Evolutionary conservation across 2,113 vertebrate species (phyloP), one percentile per base, ranked within the genome.

Genomic region (Anser brachyrhynchus): DNA sequence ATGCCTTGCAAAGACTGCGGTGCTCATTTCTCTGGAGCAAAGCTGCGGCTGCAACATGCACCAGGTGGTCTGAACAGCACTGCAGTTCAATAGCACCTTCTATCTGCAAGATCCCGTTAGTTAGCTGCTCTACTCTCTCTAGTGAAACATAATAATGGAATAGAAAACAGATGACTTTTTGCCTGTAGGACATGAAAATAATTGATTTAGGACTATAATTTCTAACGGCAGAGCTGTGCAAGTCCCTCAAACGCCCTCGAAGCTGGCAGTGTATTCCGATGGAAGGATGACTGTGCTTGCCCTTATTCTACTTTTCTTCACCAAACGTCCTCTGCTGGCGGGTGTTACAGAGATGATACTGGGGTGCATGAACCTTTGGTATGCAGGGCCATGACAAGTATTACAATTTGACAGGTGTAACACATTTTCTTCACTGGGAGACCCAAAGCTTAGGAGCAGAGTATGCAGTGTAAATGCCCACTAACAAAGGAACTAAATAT

Each of bases 51-150:
- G 84, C 73, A 89, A 62, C 2, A 2, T 16, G 65, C 75, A 64
- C 61, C 88, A 67, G 51, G 54, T 25, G 69, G 80, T 10, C 29
- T 1, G 76, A 23, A 31, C 77, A 75, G 33, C 93, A 75, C 1
- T 64, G 92, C 75, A 90, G 88, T 94, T 96, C 95, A 93, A 93
- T 71, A 96, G 93, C 96, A 96, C 95, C 96, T 94, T 96, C 93
- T 96, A 84, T 92, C 94, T 96, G 95, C 57, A 39, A 85, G 76
- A 43, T 10, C 16, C 66, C 59, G 71, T 11, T 61, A 61, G 26
- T 71, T 18, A 64, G 76, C 65, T 57, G 69, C 43, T 94, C 59
- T 23, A 9, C 55, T 64, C 62, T 88, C 69, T 80, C 64, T 13
- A 66, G 74, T 64, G 55, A 59, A 90, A 86, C 20, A 3, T 19